Evolutionary conservation across 2,888 invertebrate genomes (phyloP), one percentile per base, ranked within the genome.

Genomic region (Ashinkailepas kermadecensis): DNA sequence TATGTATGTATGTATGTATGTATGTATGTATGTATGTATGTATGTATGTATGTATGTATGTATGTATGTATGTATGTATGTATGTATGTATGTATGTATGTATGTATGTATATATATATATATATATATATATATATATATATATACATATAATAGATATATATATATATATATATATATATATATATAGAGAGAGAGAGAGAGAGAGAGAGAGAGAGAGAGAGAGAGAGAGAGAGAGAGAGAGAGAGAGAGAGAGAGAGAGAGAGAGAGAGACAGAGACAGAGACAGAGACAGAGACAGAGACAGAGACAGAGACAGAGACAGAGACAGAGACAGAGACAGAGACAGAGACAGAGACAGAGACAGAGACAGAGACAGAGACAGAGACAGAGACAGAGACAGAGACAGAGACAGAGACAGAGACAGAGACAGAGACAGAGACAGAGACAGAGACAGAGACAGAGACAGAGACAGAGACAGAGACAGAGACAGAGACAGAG

Each of bases 391-490:
- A 39, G 62, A 56, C 25, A 74, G 58, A 25, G 74, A 57, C 70
- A 57, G 70, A 57, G 57, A 70, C 67, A 81, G 70, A 58, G 70
- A 70, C 65, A 67, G 81, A 70, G 70, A 67, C 65, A 81, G 81
- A 70, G 56, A 81, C 54, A 67, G 70, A 57, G 74, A 59, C 54
- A 70, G 74, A 57, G 59, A 59, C 54, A 81, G 56, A 74, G 58
- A 81, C 18, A 70, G 79, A 54, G 21, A 15, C 54, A 39, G 57
- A 57, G n/a, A 23, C 78, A 54, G 64, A 2, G 65, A 21, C n/a
- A 21, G 79, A 11, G 65, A 21, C 12, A 54, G 64, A 23, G 25
- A 18, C 39, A 58, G 54, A 70, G 39, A 78, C 23, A 0, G 56
- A 56, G 58, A 25, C 12, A 54, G 23, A n/a, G 59, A 62, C 54